Conservation (phyloP, 2,888 invertebrate species). For the Nipponacmea schrenckii region DNA sequence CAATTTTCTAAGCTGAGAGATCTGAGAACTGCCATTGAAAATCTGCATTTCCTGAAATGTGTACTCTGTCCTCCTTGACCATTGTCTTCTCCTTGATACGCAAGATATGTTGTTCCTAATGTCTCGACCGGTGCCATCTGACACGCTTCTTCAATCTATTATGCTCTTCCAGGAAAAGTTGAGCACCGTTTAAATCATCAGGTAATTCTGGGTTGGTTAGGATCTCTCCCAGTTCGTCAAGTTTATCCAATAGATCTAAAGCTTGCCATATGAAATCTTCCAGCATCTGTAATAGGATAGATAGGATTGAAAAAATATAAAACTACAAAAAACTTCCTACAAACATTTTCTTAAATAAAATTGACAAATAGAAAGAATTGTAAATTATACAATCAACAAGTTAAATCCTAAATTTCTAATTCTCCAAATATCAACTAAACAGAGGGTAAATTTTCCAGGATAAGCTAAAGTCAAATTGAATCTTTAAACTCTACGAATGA, state of each 20-base stretch:
- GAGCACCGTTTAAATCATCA: slow-evolving; percentile 91
- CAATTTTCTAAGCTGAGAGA: slow-evolving; percentile 73
- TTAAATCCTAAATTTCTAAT: too few species aligned
- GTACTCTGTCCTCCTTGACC: slow-evolving; percentile 59
- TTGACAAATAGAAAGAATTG: not conserved
- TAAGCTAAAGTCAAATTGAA: not conserved
- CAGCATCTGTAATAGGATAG: slow-evolving; percentile 74
- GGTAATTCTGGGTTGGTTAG: slow-evolving; percentile 93
- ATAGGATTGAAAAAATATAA: not conserved
- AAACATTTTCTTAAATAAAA: not conserved
- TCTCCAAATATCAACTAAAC: too few species aligned
- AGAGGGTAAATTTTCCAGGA: too few species aligned
- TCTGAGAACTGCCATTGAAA: slow-evolving; percentile 69
- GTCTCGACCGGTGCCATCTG: slow-evolving; percentile 92
- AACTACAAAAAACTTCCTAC: not conserved
- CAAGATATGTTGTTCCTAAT: slow-evolving; percentile 81
- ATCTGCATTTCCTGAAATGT: slow-evolving; percentile 74
- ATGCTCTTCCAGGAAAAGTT: slow-evolving; percentile 91
- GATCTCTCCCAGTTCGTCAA: slow-evolving; percentile 93
- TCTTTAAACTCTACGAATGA: not conserved
- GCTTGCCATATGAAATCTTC: slow-evolving; percentile 98
- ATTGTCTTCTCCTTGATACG: slow-evolving; percentile 65
- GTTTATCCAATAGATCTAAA: slow-evolving; percentile 88
- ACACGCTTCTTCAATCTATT: slow-evolving; percentile 90
- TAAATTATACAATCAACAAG: not conserved